phyloP scores from a whole-genome alignment of 2,797 vertebrate genomes.

The Xenopus petersii region DNA sequence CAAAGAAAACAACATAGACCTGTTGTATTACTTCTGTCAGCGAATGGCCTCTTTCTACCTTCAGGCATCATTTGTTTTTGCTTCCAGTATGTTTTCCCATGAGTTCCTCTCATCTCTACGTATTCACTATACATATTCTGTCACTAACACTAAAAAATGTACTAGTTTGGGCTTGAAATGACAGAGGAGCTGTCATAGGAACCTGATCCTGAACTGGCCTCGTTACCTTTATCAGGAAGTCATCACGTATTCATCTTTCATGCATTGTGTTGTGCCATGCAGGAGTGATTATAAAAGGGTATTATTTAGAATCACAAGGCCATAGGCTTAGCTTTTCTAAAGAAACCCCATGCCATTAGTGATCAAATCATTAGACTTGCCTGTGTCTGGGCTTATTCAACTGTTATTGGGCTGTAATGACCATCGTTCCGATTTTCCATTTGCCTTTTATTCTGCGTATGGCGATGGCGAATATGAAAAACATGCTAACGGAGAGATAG shows the following conservation, averaged over 20 bases:
- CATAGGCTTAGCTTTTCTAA: constrained; percentile 26
- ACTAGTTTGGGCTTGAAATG: constrained; percentile 41
- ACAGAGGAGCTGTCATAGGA: constrained; percentile 40
- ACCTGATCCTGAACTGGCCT: constrained; percentile 21
- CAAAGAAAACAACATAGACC: constrained; percentile 25
- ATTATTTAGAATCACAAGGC: constrained; percentile 44
- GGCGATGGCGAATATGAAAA: constrained; percentile 4
- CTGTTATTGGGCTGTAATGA: constrained; percentile 39
- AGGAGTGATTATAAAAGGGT: constrained; percentile 37
- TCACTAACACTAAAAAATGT: constrained; percentile 28
- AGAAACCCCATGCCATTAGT: constrained; percentile 26
- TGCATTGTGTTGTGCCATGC: constrained; percentile 26
- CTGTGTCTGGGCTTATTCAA: constrained; percentile 27
- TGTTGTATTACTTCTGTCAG: constrained; percentile 24
- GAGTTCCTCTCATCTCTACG: constrained; percentile 23
- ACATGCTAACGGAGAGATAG: background rate
- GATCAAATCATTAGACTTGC: constrained; percentile 29
- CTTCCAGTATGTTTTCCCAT: constrained; percentile 29
- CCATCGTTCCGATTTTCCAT: constrained; percentile 26
- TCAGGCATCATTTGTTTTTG: constrained; percentile 28
- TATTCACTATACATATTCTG: constrained; percentile 22
- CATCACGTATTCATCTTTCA: constrained; percentile 31
- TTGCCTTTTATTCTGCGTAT: constrained; percentile 3
- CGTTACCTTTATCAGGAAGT: constrained; percentile 40
- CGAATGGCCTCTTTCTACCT: constrained; percentile 8